A percentile compares a stretch with the other conserved stretches of the same genome.
Conservation (phyloP, 2,797 vertebrate species). For the Etheostoma perlongum region DNA sequence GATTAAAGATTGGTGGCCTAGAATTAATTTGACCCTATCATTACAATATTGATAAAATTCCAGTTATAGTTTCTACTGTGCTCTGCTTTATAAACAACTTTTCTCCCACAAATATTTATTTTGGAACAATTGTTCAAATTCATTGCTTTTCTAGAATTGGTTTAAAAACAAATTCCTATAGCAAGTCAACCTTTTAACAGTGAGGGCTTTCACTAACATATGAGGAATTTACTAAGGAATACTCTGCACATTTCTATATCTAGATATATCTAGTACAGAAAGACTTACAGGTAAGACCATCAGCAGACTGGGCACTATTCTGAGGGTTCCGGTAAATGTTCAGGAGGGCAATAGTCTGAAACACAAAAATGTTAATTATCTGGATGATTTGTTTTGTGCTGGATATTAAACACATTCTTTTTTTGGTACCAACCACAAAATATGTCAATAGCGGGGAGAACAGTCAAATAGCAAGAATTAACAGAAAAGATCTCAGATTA, state of each 20-base stretch:
- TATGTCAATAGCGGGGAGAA: not conserved
- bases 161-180: not conserved
- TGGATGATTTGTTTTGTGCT: not conserved
- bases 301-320: slow-evolving; percentile 98
- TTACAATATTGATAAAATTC: not conserved
- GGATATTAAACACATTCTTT: not conserved
- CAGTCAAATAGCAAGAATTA: not conserved
- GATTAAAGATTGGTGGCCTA: not conserved
- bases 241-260: not conserved
- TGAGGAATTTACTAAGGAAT: not conserved
- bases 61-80: not conserved
- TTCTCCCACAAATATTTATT: too few species aligned
- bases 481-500: not conserved
- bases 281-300: slow-evolving; percentile 97
- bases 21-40: not conserved
- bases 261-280: not conserved
- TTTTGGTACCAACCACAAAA: not conserved
- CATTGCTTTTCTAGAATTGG: not conserved
- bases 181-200: not conserved
- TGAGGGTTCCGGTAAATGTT: slow-evolving; percentile 99
- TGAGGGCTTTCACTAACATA: not conserved
- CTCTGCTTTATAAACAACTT: too few species aligned
- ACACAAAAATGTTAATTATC: slow-evolving; percentile 27
- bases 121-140: not conserved
- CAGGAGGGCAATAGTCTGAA: slow-evolving; percentile 94